A percentile compares a stretch with the other conserved stretches of the same genome.
Evolutionary conservation across 2,888 invertebrate species (phyloP).

Genomic region (Crossocerus cetratus): DNA sequence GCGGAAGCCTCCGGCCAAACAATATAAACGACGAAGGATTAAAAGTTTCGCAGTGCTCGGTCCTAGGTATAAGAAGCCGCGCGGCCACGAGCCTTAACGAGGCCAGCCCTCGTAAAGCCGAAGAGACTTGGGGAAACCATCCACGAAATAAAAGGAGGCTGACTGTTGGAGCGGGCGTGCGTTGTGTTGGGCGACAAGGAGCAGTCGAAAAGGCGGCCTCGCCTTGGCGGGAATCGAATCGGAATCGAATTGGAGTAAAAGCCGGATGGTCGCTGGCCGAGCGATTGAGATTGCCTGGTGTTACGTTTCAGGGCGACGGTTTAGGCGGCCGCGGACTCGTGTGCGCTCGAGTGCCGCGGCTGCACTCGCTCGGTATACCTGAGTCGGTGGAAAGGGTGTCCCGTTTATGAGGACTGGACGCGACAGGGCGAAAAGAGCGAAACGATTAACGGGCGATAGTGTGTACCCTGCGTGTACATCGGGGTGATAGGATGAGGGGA

Average conservation of each 20-base stretch:
- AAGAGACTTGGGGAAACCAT: slow-evolving; percentile 31
- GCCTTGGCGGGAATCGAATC: not conserved
- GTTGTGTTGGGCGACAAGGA: not conserved
- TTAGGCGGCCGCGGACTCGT: not conserved
- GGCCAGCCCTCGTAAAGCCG: slow-evolving; percentile 41
- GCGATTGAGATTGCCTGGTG: slow-evolving; percentile 1
- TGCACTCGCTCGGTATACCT: not conserved
- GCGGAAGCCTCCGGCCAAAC: slow-evolving; percentile 28
- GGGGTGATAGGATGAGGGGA: slow-evolving; percentile 14
- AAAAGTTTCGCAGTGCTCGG: slow-evolving; percentile 58
- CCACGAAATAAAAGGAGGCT: slow-evolving; percentile 24
- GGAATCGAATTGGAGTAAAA: not conserved
- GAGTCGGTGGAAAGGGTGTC: slow-evolving; percentile 3
- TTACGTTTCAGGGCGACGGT: not conserved
- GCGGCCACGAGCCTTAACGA: slow-evolving; percentile 39
- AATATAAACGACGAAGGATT: slow-evolving; percentile 54
- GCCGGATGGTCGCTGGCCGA: not conserved
- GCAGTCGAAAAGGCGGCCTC: not conserved
- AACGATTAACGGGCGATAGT: slow-evolving; percentile 50
- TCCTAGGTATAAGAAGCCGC: too few relatives aligned
- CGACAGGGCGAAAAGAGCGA: slow-evolving; percentile 19
- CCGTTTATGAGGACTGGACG: slow-evolving; percentile 9
- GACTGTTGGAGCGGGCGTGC: not conserved
- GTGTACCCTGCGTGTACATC: not conserved
- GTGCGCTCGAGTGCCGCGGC: too few relatives aligned